Evolutionary conservation across 2,113 vertebrate species (phyloP).

Genomic region (Egretta garzetta): DNA sequence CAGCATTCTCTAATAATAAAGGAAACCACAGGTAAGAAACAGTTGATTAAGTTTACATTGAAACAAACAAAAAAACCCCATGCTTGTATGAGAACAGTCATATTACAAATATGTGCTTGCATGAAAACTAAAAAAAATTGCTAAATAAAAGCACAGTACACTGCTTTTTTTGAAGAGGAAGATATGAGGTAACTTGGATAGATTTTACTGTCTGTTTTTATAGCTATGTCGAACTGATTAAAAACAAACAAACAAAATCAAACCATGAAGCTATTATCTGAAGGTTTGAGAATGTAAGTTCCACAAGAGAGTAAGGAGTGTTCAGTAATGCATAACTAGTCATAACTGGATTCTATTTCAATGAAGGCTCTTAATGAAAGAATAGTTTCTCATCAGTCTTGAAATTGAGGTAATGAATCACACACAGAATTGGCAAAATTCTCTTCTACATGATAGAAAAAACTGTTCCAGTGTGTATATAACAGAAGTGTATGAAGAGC

Average conservation of each 20-base stretch:
- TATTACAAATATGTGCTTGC: neutral
- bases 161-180: neutral
- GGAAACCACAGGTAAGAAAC: neutral
- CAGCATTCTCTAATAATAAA: neutral
- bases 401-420: neutral
- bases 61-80: neutral
- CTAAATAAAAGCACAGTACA: neutral
- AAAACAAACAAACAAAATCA: neutral
- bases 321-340: slow-evolving; percentile 61
- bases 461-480: neutral
- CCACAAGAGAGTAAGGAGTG: slow-evolving; percentile 2
- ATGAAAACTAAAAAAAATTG: neutral
- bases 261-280: neutral
- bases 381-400: neutral
- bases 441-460: neutral
- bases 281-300: neutral
- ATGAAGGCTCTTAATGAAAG: neutral
- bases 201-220: neutral
- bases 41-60: neutral
- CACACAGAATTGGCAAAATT: neutral
- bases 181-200: neutral
- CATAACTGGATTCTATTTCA: neutral
- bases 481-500: neutral
- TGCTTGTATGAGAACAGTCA: neutral
- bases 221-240: neutral